Conservation (phyloP, 2,797 vertebrate species). For the Loriculus beryllinus region DNA sequence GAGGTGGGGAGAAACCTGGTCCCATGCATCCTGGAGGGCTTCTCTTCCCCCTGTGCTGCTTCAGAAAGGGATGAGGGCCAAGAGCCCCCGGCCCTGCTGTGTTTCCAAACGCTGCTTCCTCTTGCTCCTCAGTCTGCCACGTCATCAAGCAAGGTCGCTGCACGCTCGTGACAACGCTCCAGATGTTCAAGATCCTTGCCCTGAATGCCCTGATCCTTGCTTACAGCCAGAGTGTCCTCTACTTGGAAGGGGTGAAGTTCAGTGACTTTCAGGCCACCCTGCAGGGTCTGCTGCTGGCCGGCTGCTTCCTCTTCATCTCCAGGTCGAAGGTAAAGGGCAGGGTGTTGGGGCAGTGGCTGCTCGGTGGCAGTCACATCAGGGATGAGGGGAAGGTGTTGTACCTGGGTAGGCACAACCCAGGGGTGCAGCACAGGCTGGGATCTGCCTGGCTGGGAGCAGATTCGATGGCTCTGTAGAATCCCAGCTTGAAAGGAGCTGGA, state of each 20-base stretch:
- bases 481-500: not conserved
- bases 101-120: not conserved
- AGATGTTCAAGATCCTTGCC: conserved; percentile 98
- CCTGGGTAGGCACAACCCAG: not conserved
- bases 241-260: conserved; percentile 96
- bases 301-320: conserved; percentile 98
- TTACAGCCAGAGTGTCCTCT: conserved; percentile 97
- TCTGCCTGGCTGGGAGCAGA: not conserved
- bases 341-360: rapidly evolving
- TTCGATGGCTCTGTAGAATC: not conserved
- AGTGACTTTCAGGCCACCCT: conserved; percentile 96
- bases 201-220: conserved; percentile 95
- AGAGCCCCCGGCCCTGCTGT: not conserved
- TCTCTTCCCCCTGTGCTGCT: not conserved
- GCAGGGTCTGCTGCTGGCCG: conserved; percentile 92
- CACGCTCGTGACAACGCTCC: conserved; percentile 93
- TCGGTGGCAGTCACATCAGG: not conserved
- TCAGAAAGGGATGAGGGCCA: not conserved
- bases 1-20: rapidly evolving
- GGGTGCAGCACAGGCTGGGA: not conserved
- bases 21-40: rapidly evolving
- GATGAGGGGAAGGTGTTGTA: not conserved
- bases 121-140: conserved; percentile 86
- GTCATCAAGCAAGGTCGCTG: conserved; percentile 98
- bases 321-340: conserved; percentile 87